A percentile compares a stretch with the other conserved stretches of the same genome.
Evolutionary conservation across 2,113 vertebrate species (phyloP).

Genomic region (Lathamus discolor): DNA sequence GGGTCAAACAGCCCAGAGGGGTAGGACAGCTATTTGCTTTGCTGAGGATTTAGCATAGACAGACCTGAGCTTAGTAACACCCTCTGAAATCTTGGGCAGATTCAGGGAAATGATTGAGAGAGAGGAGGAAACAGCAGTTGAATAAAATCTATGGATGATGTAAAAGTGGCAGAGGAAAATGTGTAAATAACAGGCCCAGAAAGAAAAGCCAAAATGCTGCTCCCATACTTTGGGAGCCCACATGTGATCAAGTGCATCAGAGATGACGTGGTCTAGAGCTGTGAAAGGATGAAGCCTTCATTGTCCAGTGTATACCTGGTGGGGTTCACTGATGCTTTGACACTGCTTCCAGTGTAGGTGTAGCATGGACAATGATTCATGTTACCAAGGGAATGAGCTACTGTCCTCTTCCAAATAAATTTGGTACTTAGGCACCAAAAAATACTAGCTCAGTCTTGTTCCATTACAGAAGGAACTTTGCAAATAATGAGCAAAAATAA

Average conservation of each 20-base stretch:
- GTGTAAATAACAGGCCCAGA: background rate
- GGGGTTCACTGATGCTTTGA: background rate
- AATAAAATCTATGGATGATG: background rate
- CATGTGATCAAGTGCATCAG: rapidly evolving
- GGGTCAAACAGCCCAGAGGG: background rate
- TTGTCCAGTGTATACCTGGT: background rate
- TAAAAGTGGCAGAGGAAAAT: background rate
- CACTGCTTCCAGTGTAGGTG: background rate
- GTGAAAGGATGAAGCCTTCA: background rate
- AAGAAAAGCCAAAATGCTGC: background rate
- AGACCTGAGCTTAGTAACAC: background rate
- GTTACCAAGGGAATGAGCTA: background rate
- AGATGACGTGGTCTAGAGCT: background rate
- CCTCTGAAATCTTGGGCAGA: background rate
- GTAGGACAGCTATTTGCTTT: background rate
- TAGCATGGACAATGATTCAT: background rate
- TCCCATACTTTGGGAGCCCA: background rate
- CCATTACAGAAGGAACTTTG: background rate
- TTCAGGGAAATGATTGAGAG: background rate
- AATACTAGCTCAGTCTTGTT: background rate
- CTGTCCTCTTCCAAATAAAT: background rate
- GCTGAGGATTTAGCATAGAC: background rate
- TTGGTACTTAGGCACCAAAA: background rate
- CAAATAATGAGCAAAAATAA: background rate
- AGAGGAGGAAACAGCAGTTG: slow-evolving; percentile 9